Evolutionary conservation across 1,140 invertebrate genomes (phyloP).

Genomic region (Goniozus legneri): DNA sequence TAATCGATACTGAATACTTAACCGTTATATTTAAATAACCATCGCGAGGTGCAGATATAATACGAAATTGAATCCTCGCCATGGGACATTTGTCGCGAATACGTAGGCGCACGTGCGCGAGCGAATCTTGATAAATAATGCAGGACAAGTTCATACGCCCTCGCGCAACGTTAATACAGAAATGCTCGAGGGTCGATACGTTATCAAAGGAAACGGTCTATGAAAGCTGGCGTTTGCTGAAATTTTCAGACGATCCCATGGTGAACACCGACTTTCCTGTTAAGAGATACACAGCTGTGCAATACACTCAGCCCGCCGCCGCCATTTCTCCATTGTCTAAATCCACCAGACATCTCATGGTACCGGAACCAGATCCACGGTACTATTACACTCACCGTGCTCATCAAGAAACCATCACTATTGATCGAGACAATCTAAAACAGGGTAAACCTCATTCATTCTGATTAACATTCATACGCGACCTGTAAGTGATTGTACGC

Average conservation of each 20-base stretch:
- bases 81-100: too few relatives aligned
- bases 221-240: constrained; percentile 12
- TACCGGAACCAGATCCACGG: constrained; percentile 67
- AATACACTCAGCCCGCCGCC: constrained; percentile 77
- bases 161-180: constrained; percentile 1
- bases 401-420: constrained; percentile 61
- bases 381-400: constrained; percentile 65
- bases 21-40: too few relatives aligned
- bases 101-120: too few relatives aligned
- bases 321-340: constrained; percentile 72
- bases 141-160: neutral
- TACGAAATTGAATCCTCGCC: too few relatives aligned
- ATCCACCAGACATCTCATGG: constrained; percentile 74
- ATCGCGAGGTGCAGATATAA: too few relatives aligned
- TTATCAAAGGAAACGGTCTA: neutral
- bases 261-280: constrained; percentile 68
- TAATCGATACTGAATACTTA: neutral
- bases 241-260: constrained; percentile 49
- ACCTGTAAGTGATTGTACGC: too few relatives aligned
- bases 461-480: too few relatives aligned
- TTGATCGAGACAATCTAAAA: constrained; percentile 56
- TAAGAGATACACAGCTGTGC: constrained; percentile 70
- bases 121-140: neutral
- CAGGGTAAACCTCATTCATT: constrained; percentile 37
- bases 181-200: neutral